Evolutionary conservation across 2,113 vertebrate species (phyloP), one percentile per base, ranked within the genome.

Genomic region (Calonectris borealis): DNA sequence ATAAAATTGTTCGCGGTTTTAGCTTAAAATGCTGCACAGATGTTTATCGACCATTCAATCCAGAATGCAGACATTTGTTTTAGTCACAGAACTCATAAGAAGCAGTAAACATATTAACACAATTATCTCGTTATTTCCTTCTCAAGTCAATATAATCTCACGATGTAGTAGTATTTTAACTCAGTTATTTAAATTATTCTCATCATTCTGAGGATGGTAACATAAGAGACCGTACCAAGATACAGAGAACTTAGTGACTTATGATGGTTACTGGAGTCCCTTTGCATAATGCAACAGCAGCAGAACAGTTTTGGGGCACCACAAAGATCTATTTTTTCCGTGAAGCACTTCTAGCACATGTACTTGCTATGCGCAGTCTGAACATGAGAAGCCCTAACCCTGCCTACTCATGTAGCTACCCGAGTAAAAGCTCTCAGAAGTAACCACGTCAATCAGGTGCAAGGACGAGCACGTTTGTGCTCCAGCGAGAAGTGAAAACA

Each of bases 401-500:
- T 78, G 54, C 24, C 54, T 16, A 5, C 40, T 70, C 10, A 4
- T 3, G 48, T 7, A 19, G 66, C 57, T 55, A 36, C 65, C 42
- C 1, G 0, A 70, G 36, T 16, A 27, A 83, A 51, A 79, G 25
- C 46, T 58, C 24, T 3, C 72, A 57, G 27, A 52, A 40, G 51
- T 11, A 16, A 78, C 44, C n/a, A n/a, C 0, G 0, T 8, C 44
- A 25, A 60, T 29, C 38, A 57, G 4, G 26, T 31, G n/a, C 46
- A 86, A 65, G 38, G 46, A 88, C 0, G 2, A 86, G 55, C 36
- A 66, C 0, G 0, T n/a, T 58, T 38, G 34, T 42, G 26, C 24
- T 58, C 46, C 7, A 62, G 78, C 22, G 48, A 21, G 9, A 65
- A 80, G 34, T 29, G 36, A n/a, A 66, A 70, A 31, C 22, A 55